A percentile compares a stretch with the other conserved stretches of the same genome.
phyloP scores from a whole-genome alignment of 2,797 vertebrate genomes.

The Phrynocephalus forsythii region DNA sequence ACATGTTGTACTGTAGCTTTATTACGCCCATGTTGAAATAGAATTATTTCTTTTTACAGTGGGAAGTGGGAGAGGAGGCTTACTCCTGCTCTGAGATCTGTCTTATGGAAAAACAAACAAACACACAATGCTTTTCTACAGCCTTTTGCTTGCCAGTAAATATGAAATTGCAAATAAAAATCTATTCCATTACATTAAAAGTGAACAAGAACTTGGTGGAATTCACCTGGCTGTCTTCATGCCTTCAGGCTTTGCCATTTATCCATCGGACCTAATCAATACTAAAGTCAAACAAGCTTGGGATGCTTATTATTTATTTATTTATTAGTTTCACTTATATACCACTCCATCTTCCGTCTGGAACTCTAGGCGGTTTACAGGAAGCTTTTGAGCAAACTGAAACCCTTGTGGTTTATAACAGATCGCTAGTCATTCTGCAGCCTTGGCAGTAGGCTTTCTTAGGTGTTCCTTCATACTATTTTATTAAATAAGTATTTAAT shows the following conservation, averaged over 20 bases:
- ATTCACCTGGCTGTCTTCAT: not conserved
- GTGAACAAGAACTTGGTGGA: constrained; percentile 35
- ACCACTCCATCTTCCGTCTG: too few species aligned
- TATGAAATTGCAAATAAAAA: constrained; percentile 58
- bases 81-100: not conserved
- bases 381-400: constrained; percentile 48
- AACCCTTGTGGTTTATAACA: constrained; percentile 29
- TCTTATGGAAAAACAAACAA: constrained; percentile 7
- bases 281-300: constrained; percentile 56
- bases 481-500: too few species aligned
- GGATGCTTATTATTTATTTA: constrained; percentile 21
- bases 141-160: constrained; percentile 48
- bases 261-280: constrained; percentile 53
- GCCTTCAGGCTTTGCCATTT: constrained; percentile 44
- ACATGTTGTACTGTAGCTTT: not conserved
- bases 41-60: not conserved
- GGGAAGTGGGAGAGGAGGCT: not conserved
- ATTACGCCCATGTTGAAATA: not conserved
- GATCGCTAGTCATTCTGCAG: constrained; percentile 7
- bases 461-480: constrained; percentile 59
- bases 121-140: constrained; percentile 16
- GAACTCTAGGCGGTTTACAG: too few species aligned
- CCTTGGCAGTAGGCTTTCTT: not conserved
- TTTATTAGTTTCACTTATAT: too few species aligned
- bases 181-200: constrained; percentile 42